Evolutionary conservation across 2,113 vertebrate genomes (phyloP), one percentile per base, ranked within the genome.

Genomic region (Parotia lawesii): DNA sequence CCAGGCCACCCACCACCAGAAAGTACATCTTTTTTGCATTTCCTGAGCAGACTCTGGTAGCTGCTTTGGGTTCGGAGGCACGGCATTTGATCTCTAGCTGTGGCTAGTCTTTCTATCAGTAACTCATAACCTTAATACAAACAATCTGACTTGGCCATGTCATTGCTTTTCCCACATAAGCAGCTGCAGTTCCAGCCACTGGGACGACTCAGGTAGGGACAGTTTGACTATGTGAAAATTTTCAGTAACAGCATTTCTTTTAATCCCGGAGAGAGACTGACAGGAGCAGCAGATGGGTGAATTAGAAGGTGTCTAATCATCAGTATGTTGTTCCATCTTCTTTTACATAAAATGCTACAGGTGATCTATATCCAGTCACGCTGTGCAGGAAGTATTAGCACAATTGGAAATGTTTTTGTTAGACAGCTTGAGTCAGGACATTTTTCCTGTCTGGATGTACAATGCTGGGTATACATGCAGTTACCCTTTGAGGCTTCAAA

Each of bases 61-160:
- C 65, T 90, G 57, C 76, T 86, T 85, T 72, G 70, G 73, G 24
- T 81, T 82, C 15, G n/a, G 67, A 80, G 56, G 21, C 56, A 80
- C 7, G 65, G 67, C 54, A 66, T 74, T 48, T 48, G 88, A 72
- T 85, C 2, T 5, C 37, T 92, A 85, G 54, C 60, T 80, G 51
- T 9, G 44, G 88, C 72, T 74, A 44, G 57, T 74, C 64, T 54
- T 93, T 93, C 51, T 88, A 35, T 93, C 92, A 83, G 72, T 92
- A 93, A 94, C 64, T 86, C 76, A 83, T 75, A 84, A 85, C 44
- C 65, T 87, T 94, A 92, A 90, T 38, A 57, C 53, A 78, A 92
- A 89, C 27, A 74, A 38, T 53, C 79, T 92, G 80, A 72, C n/a
- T 74, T n/a, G 73, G 37, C 57, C 7, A 4, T 48, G 33, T 27